phyloP scores from a whole-genome alignment of 2,888 invertebrate genomes.

The Serripes groenlandicus region DNA sequence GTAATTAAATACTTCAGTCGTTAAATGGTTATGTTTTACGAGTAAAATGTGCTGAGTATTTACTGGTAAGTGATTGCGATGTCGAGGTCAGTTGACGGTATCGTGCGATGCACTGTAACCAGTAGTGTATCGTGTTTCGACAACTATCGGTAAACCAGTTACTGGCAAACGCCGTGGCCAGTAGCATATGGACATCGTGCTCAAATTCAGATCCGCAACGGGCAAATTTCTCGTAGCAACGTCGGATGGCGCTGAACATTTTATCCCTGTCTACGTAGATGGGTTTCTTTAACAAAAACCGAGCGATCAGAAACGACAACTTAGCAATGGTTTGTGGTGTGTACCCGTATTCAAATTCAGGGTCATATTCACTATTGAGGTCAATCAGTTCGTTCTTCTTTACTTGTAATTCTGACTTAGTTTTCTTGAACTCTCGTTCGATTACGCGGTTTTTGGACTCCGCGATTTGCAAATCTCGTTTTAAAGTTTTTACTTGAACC shows the following conservation, averaged over 20 bases:
- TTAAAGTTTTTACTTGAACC: constrained; percentile 77
- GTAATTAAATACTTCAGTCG: too few relatives aligned
- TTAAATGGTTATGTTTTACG: not conserved
- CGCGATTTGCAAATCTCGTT: constrained; percentile 80
- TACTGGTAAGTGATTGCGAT: constrained; percentile 25
- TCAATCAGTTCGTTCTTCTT: constrained; percentile 74
- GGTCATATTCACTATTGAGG: constrained; percentile 77
- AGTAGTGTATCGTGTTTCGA: constrained; percentile 76
- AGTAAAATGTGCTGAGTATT: constrained; percentile 33
- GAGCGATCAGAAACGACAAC: constrained; percentile 79
- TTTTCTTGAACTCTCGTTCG: constrained; percentile 78
- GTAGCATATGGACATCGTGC: constrained; percentile 84
- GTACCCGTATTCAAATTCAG: constrained; percentile 80
- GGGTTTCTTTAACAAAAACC: constrained; percentile 79
- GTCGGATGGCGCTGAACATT: constrained; percentile 78
- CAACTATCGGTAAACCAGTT: constrained; percentile 83
- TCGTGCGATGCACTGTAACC: constrained; percentile 79
- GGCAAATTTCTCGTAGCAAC: constrained; percentile 81
- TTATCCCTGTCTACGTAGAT: constrained; percentile 77
- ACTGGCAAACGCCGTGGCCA: constrained; percentile 84
- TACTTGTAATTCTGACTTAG: constrained; percentile 77
- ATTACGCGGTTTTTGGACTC: constrained; percentile 79
- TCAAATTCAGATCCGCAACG: constrained; percentile 74
- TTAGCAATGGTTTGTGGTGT: constrained; percentile 79
- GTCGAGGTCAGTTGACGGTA: constrained; percentile 66